These are phyloP conservation scores for Sinocyclocheilus anshuiensis DNA, from an alignment of 2,113 vertebrate genomes.

Conservation along the genomic window DNA sequence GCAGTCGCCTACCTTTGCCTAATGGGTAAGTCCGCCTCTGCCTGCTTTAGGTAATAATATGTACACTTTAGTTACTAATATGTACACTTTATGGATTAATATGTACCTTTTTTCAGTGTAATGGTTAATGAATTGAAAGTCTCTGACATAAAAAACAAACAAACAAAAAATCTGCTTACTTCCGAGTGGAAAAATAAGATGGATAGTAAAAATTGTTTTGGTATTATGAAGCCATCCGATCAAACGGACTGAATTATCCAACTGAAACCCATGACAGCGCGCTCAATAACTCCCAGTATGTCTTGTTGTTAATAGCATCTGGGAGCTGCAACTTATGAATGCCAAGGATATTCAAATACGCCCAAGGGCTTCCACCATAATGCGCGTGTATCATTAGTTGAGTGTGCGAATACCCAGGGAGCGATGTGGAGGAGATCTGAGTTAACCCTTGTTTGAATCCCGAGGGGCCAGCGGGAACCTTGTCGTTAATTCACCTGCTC, in stretches of 20 bases:
- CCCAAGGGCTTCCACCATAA: constrained; percentile 6
- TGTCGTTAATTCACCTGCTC: constrained; percentile 5
- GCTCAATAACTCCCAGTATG: constrained; percentile 23
- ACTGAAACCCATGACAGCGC: neutral
- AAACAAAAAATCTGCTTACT: too few relatives aligned
- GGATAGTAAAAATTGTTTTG: neutral
- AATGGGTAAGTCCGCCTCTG: too few relatives aligned
- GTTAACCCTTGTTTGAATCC: constrained; percentile 12
- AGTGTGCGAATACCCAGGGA: neutral
- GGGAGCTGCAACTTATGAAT: constrained; percentile 24
- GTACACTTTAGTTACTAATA: too few relatives aligned
- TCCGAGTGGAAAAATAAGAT: too few relatives aligned
- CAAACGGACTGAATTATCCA: neutral
- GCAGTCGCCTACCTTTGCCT: too few relatives aligned
- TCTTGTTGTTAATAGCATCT: constrained; percentile 24
- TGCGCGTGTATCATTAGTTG: neutral
- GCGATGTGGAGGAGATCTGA: neutral
- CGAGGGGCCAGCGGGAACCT: neutral
- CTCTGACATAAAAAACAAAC: too few relatives aligned
- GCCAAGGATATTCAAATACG: constrained; percentile 23
- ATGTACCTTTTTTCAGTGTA: too few relatives aligned
- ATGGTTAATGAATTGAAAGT: too few relatives aligned
- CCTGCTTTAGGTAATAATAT: too few relatives aligned
- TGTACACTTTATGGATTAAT: too few relatives aligned
- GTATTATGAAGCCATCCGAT: constrained; percentile 17